These are phyloP conservation scores for Chlorops oryzae DNA, from an alignment of 1,140 invertebrate species.

Conservation along the genomic window DNA sequence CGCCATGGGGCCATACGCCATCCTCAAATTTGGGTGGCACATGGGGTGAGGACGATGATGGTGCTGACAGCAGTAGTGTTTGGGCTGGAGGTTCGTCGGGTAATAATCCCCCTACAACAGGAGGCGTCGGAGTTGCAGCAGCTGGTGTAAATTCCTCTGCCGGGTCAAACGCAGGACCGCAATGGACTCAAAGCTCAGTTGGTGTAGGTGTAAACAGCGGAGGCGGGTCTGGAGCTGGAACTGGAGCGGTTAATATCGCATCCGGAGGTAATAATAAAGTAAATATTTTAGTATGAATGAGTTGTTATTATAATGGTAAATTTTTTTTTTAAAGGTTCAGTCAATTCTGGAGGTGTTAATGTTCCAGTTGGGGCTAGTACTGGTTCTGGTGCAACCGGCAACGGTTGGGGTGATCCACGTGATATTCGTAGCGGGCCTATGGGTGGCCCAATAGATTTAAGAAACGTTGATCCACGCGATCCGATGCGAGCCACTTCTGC, in stretches of 20 bases:
- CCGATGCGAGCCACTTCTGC: slow-evolving; percentile 51
- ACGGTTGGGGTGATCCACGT: slow-evolving; percentile 53
- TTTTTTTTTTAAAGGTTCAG: slow-evolving; percentile 18
- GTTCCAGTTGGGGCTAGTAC: slow-evolving; percentile 13
- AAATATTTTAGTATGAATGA: slow-evolving; percentile 7
- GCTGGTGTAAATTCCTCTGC: slow-evolving; percentile 28
- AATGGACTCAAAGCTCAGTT: slow-evolving; percentile 30
- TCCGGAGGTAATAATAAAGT: slow-evolving; percentile 21
- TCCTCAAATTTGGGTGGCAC: slow-evolving; percentile 87
- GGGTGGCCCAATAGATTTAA: slow-evolving; percentile 23
- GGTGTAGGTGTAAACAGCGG: slow-evolving; percentile 24
- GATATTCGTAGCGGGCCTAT: slow-evolving; percentile 21
- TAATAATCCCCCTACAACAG: slow-evolving; percentile 35
- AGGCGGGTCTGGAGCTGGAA: slow-evolving; percentile 5
- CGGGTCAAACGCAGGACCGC: slow-evolving; percentile 26
- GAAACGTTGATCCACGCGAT: slow-evolving; percentile 50
- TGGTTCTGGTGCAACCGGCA: slow-evolving; percentile 24
- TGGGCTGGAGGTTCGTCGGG: slow-evolving; percentile 59
- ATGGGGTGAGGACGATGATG: slow-evolving; percentile 90
- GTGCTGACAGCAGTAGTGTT: slow-evolving; percentile 64
- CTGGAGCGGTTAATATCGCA: slow-evolving; percentile 8
- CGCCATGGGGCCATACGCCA: slow-evolving; percentile 87
- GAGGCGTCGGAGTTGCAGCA: slow-evolving; percentile 19
- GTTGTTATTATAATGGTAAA: background rate
- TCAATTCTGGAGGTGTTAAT: slow-evolving; percentile 16